phyloP scores from a whole-genome alignment of 2,888 invertebrate genomes.

The Lasioglossum marginatum region DNA sequence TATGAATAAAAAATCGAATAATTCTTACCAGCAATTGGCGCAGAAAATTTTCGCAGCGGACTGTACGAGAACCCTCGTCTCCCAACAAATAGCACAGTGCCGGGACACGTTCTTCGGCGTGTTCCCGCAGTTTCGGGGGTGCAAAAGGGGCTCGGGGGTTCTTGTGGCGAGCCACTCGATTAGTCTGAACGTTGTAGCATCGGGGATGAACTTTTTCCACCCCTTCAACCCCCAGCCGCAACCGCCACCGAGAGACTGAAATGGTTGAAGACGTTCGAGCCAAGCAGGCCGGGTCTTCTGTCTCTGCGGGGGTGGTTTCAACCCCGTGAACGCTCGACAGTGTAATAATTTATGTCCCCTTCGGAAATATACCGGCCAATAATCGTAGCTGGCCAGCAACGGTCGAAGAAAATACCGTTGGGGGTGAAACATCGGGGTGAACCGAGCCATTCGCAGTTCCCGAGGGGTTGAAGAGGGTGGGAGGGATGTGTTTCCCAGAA shows the following conservation, averaged over 20 bases:
- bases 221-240: not conserved
- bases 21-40: not conserved
- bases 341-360: conserved; percentile 65
- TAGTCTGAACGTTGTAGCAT: conserved; percentile 32
- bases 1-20: not conserved
- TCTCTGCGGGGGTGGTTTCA: conserved; percentile 39
- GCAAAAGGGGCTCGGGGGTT: not conserved
- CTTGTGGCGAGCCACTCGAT: conserved; percentile 12
- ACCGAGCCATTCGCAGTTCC: not conserved
- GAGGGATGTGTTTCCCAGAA: not conserved
- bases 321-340: conserved; percentile 28
- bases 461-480: not conserved
- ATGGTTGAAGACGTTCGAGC: conserved; percentile 39
- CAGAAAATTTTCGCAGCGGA: not conserved
- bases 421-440: conserved; percentile 2
- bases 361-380: conserved; percentile 62
- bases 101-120: not conserved
- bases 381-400: conserved; percentile 52
- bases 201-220: conserved; percentile 30
- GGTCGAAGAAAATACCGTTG: conserved; percentile 20
- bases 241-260: conserved; percentile 17
- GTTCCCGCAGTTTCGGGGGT: conserved; percentile 14
- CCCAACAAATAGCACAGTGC: not conserved
- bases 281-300: not conserved
- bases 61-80: not conserved